Base-by-base conservation (phyloP, 1,140 invertebrate genomes). In the Phenacoccus solenopsis region DNA sequence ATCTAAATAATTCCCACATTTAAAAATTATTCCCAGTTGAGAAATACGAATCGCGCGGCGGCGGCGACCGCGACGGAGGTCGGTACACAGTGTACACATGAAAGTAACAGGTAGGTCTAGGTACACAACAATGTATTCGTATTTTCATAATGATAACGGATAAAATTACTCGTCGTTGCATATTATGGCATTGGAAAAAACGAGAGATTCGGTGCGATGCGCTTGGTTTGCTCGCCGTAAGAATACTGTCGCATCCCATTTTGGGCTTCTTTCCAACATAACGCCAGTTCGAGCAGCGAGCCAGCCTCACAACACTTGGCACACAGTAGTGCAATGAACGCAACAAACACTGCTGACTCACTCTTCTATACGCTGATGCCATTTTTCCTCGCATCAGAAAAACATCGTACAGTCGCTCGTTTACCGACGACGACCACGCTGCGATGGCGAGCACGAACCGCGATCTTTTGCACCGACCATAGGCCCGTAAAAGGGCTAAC, bases 341-440 rank as follows among this genome's bases (percentile, higher is more conserved):
- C 38, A 49, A 49, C 38, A 49, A 49, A 49, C 38, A 49, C 38
- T 49, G 38, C 38, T 49, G 38, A 49, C 38, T 49, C 38, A 49
- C 38, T 49, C 38, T 49, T 49, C 38, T 16, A 49, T n/a, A n/a
- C 38, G 20, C 38, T n/a, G 38, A 49, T 49, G 38, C 38, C 38
- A 49, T 49, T 49, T 49, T 49, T 49, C 38, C 38, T n/a, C n/a
- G n/a, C n/a, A 49, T n/a, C 38, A 49, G 38, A 49, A 49, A 49
- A 49, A 49, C 38, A n/a, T n/a, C n/a, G n/a, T n/a, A n/a, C n/a
- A n/a, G n/a, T n/a, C n/a, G n/a, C n/a, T n/a, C n/a, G n/a, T n/a
- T n/a, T n/a, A n/a, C n/a, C n/a, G n/a, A n/a, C n/a, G n/a, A n/a
- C n/a, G n/a, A n/a, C n/a, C n/a, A n/a, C n/a, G n/a, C n/a, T n/a